Evolutionary conservation across 2,113 vertebrate genomes (phyloP).

Genomic region (Rhinoptilus africanus): DNA sequence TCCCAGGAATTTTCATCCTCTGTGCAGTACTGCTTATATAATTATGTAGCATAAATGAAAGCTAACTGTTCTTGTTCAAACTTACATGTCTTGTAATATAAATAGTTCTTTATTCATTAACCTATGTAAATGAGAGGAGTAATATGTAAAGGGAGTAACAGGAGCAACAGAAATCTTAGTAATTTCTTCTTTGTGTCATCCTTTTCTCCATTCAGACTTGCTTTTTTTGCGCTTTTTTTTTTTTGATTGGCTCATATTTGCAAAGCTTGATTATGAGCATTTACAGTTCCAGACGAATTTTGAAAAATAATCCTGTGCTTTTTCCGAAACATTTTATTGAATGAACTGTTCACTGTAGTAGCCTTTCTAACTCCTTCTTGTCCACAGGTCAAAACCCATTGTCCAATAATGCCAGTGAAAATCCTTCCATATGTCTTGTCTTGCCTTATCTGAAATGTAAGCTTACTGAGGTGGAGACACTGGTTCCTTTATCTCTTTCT

Average conservation of each 20-base stretch:
- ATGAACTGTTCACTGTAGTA: not conserved
- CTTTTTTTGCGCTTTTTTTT: not conserved
- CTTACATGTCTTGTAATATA: not conserved
- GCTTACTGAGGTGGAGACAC: not conserved
- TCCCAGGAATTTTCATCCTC: not conserved
- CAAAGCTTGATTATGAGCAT: not conserved
- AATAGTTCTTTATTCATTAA: not conserved
- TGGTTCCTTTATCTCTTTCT: not conserved
- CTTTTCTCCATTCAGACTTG: not conserved
- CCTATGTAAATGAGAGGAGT: not conserved
- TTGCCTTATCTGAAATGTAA: not conserved
- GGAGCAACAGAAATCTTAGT: not conserved
- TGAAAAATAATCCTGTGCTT: not conserved
- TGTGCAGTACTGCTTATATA: not conserved
- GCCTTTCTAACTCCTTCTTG: not conserved
- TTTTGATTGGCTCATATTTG: not conserved
- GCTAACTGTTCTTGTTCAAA: not conserved
- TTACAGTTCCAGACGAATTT: not conserved
- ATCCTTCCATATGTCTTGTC: not conserved
- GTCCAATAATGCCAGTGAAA: not conserved
- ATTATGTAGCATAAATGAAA: not conserved
- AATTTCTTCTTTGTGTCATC: not conserved
- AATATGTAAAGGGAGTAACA: not conserved
- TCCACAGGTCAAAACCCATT: not conserved
- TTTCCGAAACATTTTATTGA: not conserved